Base-by-base conservation (phyloP, 1,140 invertebrate genomes). In the Drosophila carrolli region DNA sequence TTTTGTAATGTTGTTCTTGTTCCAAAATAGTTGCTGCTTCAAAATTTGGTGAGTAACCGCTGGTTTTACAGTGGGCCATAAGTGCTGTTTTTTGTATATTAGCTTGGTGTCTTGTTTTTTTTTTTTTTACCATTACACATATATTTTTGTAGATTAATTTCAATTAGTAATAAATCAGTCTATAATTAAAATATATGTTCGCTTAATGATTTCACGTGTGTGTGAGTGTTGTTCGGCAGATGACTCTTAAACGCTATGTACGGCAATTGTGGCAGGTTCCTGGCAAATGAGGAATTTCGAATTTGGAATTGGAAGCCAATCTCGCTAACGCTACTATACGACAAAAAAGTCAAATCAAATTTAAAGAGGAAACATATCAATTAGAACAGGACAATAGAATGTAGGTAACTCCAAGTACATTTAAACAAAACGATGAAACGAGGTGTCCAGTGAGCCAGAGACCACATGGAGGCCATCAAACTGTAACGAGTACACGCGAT, bases 381-480 rank as follows among this genome's bases (percentile, higher is more conserved):
- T 63, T 37, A 47, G 37, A 57, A 40, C 47, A 51, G n/a, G 38
- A 47, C 57, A 58, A 58, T 51, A 57, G 41, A 16, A 54, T 53
- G 41, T 50, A 48, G 44, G 27, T 23, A 48, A 19, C 23, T 48
- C 11, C 44, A 50, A 48, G 47, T 73, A 74, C 60, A 61, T 65
- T 77, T 65, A 77, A 78, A 82, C 62, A 72, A 73, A 65, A 77
- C 62, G 67, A 67, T 98, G 95, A 84, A 99, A 99, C 29, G 97
- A 98, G 0, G 98, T 99, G 92, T 99, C 99, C 74, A 99, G 93
- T 1, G 98, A 99, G 5, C 99, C 99, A 90, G 97, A 98, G 23
- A 99, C 98, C n/a, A 99, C 98, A 93, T 99, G 97, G 11, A 97
- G 93, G 35, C 98, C 98, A 92, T 99, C 98, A 94, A 99, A 99